Evolutionary conservation across 2,797 vertebrate genomes (phyloP), one percentile per base, ranked within the genome.

Genomic region (Dermochelys coriacea): DNA sequence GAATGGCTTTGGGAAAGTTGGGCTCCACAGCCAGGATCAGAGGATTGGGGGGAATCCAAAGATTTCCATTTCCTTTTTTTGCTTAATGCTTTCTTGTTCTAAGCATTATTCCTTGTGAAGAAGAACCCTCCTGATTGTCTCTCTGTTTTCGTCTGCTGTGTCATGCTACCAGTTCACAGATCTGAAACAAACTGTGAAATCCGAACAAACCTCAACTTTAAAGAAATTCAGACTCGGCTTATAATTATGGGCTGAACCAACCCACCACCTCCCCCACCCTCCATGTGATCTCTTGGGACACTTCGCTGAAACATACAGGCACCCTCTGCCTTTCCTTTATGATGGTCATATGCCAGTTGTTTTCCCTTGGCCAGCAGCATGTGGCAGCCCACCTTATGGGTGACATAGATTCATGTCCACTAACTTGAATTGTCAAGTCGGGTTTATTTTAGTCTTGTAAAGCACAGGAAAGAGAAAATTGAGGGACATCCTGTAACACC

Each of bases 271-370:
- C 41, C 50, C 50, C 50, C 50, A 54, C 61, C 75, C 8, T 3
- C 37, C 4, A 14, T 1, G 12, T n/a, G 12, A 47, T 6, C 12
- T 64, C 55, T 37, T 80, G 15, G 15, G 29, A 5, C 50, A 27
- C 78, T 90, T 80, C 11, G 4, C 8, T 41, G n/a, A 85, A 49
- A 4, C 34, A 64, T 84, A 51, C 8, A 84, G n/a, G 8, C 12
- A 80, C 2, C 19, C 83, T 6, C 19, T 12, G 86, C 31, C 49
- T 64, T n/a, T 55, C 47, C 57, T 77, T 12, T 31, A 41, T n/a
- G 34, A 18, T n/a, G 75, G 2, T 10, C 37, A 27, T 2, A 9
- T 49, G 1, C 15, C 47, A 2, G 0, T 49, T 83, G 34, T 25
- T 29, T 64, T n/a, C 29, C 80, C 77, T 55, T 34, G 23, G n/a